A percentile compares a stretch with the other conserved stretches of the same genome.
These are phyloP conservation scores for Australoheros facetus DNA, from an alignment of 2,797 vertebrate species.

Conservation along the genomic window DNA sequence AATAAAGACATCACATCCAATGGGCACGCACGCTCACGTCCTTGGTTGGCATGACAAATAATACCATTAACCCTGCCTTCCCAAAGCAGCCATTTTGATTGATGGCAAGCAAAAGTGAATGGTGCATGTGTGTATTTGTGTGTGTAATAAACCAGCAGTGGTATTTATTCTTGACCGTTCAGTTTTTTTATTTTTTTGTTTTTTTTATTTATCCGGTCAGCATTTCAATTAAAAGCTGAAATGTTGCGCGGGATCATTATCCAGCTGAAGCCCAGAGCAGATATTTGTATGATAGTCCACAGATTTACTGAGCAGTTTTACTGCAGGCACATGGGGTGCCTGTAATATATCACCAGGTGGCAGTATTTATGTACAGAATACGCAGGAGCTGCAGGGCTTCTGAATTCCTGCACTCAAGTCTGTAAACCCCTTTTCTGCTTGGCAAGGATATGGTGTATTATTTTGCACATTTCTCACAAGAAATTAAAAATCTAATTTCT, in stretches of 20 bases:
- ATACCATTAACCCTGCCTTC: slow-evolving; percentile 81
- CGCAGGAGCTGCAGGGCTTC: slow-evolving; percentile 29
- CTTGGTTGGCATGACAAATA: slow-evolving; percentile 83
- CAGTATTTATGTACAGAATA: slow-evolving; percentile 80
- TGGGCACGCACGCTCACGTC: slow-evolving; percentile 71
- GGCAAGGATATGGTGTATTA: neutral
- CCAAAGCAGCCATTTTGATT: slow-evolving; percentile 80
- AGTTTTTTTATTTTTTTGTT: neutral
- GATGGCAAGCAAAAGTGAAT: slow-evolving; percentile 72
- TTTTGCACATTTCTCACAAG: slow-evolving; percentile 36
- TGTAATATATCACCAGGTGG: slow-evolving; percentile 79
- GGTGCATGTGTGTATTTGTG: slow-evolving; percentile 34
- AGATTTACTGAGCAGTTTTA: slow-evolving; percentile 38
- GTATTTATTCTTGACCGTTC: slow-evolving; percentile 69
- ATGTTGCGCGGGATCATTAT: slow-evolving; percentile 56
- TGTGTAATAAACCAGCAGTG: slow-evolving; percentile 34
- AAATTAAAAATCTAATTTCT: slow-evolving; percentile 71
- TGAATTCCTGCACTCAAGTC: slow-evolving; percentile 50
- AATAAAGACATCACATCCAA: slow-evolving; percentile 83
- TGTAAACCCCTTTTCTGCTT: neutral
- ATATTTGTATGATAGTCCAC: slow-evolving; percentile 15
- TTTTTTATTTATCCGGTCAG: slow-evolving; percentile 60
- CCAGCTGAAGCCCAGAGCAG: slow-evolving; percentile 13
- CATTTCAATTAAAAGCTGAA: slow-evolving; percentile 56
- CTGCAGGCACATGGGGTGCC: slow-evolving; percentile 45